Evolutionary conservation across 2,888 invertebrate species (phyloP).

Genomic region (Epicampocera succincta): DNA sequence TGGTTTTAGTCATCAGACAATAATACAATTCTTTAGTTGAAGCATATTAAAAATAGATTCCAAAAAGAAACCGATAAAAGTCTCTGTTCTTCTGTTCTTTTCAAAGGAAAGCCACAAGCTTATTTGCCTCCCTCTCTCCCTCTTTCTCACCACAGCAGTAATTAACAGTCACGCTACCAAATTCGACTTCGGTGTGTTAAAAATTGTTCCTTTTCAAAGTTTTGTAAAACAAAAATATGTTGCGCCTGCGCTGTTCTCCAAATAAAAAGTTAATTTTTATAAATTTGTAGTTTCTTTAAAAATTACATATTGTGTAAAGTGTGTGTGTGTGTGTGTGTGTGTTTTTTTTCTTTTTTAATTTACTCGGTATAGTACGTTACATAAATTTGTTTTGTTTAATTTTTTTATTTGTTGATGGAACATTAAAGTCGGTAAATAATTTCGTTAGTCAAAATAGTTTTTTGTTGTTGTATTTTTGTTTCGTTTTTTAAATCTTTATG

Average conservation of each 20-base stretch:
- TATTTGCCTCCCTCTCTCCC: no score
- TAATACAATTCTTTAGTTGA: constrained; percentile 7
- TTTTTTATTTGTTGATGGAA: constrained; percentile 5
- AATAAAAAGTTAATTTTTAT: constrained; percentile 12
- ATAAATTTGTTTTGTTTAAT: constrained; percentile 2
- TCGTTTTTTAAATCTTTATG: constrained; percentile 65
- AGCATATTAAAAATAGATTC: constrained; percentile 16
- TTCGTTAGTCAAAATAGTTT: constrained; percentile 42
- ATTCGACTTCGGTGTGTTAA: constrained; percentile 1
- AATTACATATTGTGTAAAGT: constrained; percentile 12
- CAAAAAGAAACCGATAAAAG: no score
- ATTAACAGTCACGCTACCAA: no score
- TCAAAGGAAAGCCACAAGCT: no score
- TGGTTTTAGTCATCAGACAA: not conserved
- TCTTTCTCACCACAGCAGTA: no score
- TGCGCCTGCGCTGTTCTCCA: constrained; percentile 55
- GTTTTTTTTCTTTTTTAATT: constrained; percentile 43
- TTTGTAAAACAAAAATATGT: constrained; percentile 17
- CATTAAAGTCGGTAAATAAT: constrained; percentile 19
- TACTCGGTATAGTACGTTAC: constrained; percentile 71
- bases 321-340: no score
- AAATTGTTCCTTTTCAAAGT: not conserved
- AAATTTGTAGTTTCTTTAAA: constrained; percentile 5
- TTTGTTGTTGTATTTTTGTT: constrained; percentile 62
- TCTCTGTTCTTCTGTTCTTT: no score